Conservation (phyloP, 2,888 invertebrate species). For the Formica aserva region DNA sequence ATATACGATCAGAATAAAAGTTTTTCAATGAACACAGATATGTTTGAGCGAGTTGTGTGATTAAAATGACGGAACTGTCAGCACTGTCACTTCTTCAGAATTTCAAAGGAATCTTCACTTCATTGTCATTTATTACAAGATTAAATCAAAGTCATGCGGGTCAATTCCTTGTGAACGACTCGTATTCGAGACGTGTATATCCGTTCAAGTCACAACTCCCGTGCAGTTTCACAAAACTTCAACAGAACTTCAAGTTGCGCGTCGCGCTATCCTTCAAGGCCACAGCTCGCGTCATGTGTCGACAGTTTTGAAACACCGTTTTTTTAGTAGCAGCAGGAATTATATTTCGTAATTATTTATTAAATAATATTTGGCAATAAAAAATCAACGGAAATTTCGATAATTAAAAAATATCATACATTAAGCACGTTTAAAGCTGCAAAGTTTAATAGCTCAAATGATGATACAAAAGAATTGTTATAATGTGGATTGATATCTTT, state of each 20-base stretch:
- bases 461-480: background rate
- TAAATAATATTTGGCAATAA: background rate
- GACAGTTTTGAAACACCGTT: constrained; percentile 35
- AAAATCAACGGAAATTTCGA: constrained; percentile 3
- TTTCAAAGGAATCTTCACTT: background rate
- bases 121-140: constrained; percentile 8
- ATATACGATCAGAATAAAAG: background rate
- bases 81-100: constrained; percentile 3
- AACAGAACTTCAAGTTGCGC: constrained; percentile 55
- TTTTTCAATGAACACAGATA: background rate
- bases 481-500: background rate
- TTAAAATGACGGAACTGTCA: background rate
- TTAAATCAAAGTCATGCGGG: constrained; percentile 43
- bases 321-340: constrained; percentile 17
- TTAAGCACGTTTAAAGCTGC: background rate
- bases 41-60: background rate
- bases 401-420: background rate
- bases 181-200: constrained; percentile 21
- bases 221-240: constrained; percentile 57
- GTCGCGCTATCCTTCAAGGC: constrained; percentile 62
- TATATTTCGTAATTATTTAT: constrained; percentile 14
- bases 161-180: constrained; percentile 48
- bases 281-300: constrained; percentile 60
- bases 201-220: constrained; percentile 37
- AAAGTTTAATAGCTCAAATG: background rate